Evolutionary conservation across 1,140 invertebrate genomes (phyloP).

Genomic region (Aphaenogaster ashmeadi): DNA sequence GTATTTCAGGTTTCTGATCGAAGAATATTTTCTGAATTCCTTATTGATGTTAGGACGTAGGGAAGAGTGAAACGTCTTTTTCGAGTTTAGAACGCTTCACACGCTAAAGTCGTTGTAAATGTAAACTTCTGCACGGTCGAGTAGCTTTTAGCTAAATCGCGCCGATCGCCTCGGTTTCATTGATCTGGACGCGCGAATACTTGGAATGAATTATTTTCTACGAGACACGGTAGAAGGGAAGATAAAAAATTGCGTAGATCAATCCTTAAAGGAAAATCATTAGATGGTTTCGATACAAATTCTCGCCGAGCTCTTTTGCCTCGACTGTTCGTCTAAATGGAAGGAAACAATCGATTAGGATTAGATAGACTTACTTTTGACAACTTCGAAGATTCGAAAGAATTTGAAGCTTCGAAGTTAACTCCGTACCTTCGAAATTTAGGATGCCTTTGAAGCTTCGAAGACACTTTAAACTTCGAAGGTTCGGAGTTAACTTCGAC

Average conservation of each 20-base stretch:
- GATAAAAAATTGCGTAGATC: not conserved
- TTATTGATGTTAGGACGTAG: slow-evolving; percentile 55
- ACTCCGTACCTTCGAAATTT: too few species aligned
- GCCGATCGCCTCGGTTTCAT: not conserved
- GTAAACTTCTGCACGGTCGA: slow-evolving; percentile 34
- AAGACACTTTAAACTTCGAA: too few species aligned
- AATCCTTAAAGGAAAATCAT: not conserved
- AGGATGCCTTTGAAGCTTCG: too few species aligned
- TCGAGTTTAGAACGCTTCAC: slow-evolving; percentile 49
- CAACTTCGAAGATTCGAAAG: too few species aligned
- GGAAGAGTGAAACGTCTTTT: slow-evolving; percentile 18
- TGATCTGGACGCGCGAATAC: not conserved
- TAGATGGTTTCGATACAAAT: not conserved
- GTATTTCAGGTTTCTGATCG: slow-evolving; percentile 27
- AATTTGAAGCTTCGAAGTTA: too few species aligned
- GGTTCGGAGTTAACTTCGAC: too few species aligned
- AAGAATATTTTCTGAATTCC: slow-evolving; percentile 56
- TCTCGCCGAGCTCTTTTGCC: slow-evolving; percentile 11
- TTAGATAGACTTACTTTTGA: not conserved
- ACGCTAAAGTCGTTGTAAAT: slow-evolving; percentile 47
- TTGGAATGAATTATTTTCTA: slow-evolving; percentile 19
- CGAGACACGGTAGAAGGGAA: not conserved
- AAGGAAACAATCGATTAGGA: not conserved
- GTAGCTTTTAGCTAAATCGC: slow-evolving; percentile 17
- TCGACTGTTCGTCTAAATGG: not conserved